Base-by-base conservation (phyloP, 1,140 invertebrate genomes). In the Globodera ellingtonae region DNA sequence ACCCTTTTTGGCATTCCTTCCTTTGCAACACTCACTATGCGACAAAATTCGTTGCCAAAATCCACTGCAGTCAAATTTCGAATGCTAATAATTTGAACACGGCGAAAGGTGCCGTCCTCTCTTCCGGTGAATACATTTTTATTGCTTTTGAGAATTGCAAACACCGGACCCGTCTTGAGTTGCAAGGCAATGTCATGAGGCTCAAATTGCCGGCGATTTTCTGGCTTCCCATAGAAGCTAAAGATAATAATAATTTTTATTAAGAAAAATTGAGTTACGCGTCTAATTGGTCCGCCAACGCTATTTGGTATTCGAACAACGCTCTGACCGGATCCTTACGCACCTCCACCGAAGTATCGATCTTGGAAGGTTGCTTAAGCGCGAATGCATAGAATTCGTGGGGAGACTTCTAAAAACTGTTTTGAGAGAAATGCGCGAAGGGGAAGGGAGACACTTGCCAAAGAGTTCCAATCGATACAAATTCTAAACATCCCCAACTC, bases 361-460 rank as follows among this genome's bases (percentile, higher is more conserved):
- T 59, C 3, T 65, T 72, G 24, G 15, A 35, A 15, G 24, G 24
- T 46, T 52, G 21, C 59, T 13, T 71, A n/a, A 81, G 21, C 24
- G 80, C 62, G 21, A 72, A 81, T 24, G 66, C 80, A 59, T 66
- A 81, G 52, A 81, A 81, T 66, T 81, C 80, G 50, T 81, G 52
- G 0, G 80, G 80, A 59, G 80, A 81, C 50, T 81, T 81, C 80
- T 81, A 65, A 81, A 81, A 78, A 81, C n/a, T 56, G 24, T 59
- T 46, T 56, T 13, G 1, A 75, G 48, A 21, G 48, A 76, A 67
- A n/a, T 75, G 3, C 35, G 35, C 44, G 35, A 8, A 18, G 56
- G 56, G 56, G 5, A 18, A 62, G 18, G 24, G 35, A 35, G 35
- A 35, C 15, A 70, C 47, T 69, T 78, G 59, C 76, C 76, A 78